phyloP scores from a whole-genome alignment of 2,113 vertebrate genomes.

The Ailurus styani region DNA sequence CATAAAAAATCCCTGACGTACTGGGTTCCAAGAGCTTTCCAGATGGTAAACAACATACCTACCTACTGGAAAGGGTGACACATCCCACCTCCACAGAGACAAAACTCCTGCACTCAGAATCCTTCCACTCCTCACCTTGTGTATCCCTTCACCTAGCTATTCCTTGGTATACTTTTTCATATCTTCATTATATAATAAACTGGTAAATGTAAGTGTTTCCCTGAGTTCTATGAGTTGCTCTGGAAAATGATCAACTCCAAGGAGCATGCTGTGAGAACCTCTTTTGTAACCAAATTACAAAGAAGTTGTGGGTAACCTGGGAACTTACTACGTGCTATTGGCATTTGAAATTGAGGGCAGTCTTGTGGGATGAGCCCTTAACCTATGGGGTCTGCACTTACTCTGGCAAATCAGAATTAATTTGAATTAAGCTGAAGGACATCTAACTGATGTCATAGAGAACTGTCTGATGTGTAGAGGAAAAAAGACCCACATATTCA shows the following conservation, averaged over 20 bases:
- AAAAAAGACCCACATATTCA: background rate
- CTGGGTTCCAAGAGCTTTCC: background rate
- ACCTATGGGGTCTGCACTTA: background rate
- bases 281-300: background rate
- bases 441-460: background rate
- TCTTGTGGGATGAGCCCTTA: background rate
- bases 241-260: background rate
- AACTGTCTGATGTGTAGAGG: background rate
- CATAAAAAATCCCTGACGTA: background rate
- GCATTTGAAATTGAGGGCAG: background rate
- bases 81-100: background rate
- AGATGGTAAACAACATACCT: background rate
- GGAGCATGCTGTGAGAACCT: background rate
- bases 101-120: background rate
- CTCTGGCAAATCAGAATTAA: background rate
- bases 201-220: background rate
- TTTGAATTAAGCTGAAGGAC: background rate
- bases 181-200: background rate
- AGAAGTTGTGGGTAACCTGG: background rate
- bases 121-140: background rate
- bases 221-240: background rate
- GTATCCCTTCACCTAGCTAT: background rate
- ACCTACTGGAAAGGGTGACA: background rate
- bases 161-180: background rate
- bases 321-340: background rate